A percentile compares a stretch with the other conserved stretches of the same genome.
Conservation (phyloP, 2,888 invertebrate genomes). For the Xanthostigma xanthostigma region DNA sequence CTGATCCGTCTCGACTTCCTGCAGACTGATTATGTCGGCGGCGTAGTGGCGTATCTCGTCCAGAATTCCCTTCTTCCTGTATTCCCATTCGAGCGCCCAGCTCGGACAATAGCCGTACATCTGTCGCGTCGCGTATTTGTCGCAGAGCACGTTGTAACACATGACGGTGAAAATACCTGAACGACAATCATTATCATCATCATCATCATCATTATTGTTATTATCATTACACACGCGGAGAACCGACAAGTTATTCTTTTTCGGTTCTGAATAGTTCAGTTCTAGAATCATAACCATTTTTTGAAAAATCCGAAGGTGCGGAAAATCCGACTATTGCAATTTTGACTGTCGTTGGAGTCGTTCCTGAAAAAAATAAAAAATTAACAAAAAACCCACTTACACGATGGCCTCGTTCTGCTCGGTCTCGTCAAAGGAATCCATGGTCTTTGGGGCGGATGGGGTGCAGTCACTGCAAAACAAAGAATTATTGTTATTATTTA, state of each 20-base stretch:
- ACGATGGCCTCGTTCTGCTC: constrained; percentile 74
- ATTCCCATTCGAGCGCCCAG: constrained; percentile 98
- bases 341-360: no score
- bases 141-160: constrained; percentile 99
- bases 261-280: no score
- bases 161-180: constrained; percentile 94
- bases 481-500: constrained; percentile 17
- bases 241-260: no score
- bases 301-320: no score
- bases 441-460: constrained; percentile 82
- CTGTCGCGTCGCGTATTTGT: constrained; percentile 96
- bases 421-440: constrained; percentile 89
- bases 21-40: constrained; percentile 88
- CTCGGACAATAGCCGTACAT: constrained; percentile 99
- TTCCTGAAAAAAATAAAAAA: no score
- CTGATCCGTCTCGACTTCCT: constrained; percentile 99
- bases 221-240: background rate
- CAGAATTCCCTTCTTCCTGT: constrained; percentile 92
- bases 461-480: constrained; percentile 65
- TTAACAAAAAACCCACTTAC: constrained; percentile 44
- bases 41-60: constrained; percentile 92
- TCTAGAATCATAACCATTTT: no score
- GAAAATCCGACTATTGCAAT: no score
- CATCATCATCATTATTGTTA: no score
- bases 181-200: background rate